phyloP scores from a whole-genome alignment of 2,113 vertebrate species.

The Perca flavescens region DNA sequence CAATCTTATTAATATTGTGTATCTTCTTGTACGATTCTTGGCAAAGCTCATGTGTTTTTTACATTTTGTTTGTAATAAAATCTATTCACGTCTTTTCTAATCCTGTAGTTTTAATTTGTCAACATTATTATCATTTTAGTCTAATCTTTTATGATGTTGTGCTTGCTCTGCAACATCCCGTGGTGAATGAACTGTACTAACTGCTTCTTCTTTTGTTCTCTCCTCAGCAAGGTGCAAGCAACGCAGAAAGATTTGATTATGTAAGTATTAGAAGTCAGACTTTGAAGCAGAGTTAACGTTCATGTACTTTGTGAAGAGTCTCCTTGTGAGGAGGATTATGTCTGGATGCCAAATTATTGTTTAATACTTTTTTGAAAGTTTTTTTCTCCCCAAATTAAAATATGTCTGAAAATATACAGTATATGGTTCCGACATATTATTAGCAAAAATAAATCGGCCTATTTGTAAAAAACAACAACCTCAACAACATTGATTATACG shows the following conservation, averaged over 20 bases:
- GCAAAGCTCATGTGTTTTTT: conserved; percentile 53
- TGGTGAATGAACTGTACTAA: conserved; percentile 23
- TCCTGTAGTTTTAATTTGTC: conserved; percentile 49
- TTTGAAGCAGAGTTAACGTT: background rate
- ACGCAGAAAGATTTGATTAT: conserved; percentile 99
- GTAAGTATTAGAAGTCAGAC: conserved; percentile 85
- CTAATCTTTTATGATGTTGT: conserved; percentile 38
- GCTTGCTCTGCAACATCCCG: conserved; percentile 31
- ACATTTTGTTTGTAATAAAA: conserved; percentile 40
- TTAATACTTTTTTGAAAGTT: no score
- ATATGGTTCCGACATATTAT: no score
- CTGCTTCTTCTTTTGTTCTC: conserved; percentile 25
- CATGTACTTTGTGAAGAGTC: background rate
- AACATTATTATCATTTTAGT: conserved; percentile 51
- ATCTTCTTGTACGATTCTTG: conserved; percentile 31
- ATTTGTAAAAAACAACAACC: no score
- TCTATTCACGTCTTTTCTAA: conserved; percentile 50
- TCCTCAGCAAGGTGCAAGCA: conserved; percentile 93
- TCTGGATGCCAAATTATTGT: background rate
- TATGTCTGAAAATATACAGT: no score
- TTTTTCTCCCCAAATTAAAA: no score
- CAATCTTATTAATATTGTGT: conserved; percentile 51
- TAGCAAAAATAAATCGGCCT: no score
- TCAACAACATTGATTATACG: no score
- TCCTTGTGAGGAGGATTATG: background rate